Base-by-base conservation (phyloP, 2,888 invertebrate genomes). In the Cyclophora punctaria region DNA sequence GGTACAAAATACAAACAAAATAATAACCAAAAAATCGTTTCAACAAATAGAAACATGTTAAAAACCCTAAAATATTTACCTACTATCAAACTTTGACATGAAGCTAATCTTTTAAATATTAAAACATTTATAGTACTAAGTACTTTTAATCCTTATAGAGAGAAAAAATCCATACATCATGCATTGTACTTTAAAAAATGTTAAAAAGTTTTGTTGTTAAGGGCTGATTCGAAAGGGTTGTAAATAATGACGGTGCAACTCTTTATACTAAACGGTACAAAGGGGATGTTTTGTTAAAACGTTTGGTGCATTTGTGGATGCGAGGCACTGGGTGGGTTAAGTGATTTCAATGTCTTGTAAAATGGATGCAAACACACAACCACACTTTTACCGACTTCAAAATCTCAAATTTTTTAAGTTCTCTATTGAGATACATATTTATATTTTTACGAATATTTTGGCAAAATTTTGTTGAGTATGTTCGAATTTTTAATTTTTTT, bases 51-150 rank as follows among this genome's bases (percentile, higher is more conserved):
- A 69, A 72, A 75, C 71, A 72, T 69, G 69, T 62, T 63, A 67
- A 74, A 68, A 72, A 50, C 47, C 35, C 55, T 60, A 62, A 46
- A 57, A 55, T 57, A 59, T 67, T 59, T 57, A 64, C 61, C 57
- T 63, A 59, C 59, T 63, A 54, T 58, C 52, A 47, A 53, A 54
- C 55, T 56, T 75, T 69, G 72, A 87, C 83, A 86, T 78, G 86
- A 80, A 79, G 79, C 64, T 88, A 87, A 88, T 87, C 88, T 81
- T 73, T 84, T 87, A 87, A 88, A 86, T 80, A 87, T 86, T 86
- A 83, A 86, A 86, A 86, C 86, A 87, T 87, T 87, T 84, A 79
- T 74, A 67, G 69, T 75, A 70, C 67, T 66, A 67, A 74, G 72
- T 71, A 61, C 53, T 62, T 59, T 60, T 85, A 85, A 86, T 82